Evolutionary conservation across 2,797 vertebrate species (phyloP).

Genomic region (Microctenopoma lineatum): DNA sequence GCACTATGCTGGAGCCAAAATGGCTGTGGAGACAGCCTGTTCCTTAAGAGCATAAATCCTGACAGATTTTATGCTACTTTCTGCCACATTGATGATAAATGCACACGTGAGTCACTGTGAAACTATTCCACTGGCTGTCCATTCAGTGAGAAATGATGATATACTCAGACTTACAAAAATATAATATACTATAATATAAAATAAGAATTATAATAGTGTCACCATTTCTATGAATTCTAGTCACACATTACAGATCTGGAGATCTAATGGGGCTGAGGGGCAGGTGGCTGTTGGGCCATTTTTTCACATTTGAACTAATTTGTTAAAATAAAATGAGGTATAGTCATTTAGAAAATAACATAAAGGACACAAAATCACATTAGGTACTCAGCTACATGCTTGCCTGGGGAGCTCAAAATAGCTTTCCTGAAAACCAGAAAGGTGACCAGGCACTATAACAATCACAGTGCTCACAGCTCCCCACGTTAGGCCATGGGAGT

Average conservation of each 20-base stretch:
- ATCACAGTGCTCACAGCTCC: constrained; percentile 35
- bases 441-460: constrained; percentile 29
- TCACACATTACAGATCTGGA: constrained; percentile 6
- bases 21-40: constrained; percentile 43
- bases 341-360: not conserved
- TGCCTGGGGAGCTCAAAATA: constrained; percentile 9
- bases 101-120: constrained; percentile 40
- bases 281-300: constrained; percentile 1
- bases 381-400: constrained; percentile 18
- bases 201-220: no score
- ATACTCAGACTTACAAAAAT: constrained; percentile 33
- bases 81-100: constrained; percentile 46
- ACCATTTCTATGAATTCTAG: constrained; percentile 17
- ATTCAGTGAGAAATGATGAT: constrained; percentile 29
- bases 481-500: constrained; percentile 22
- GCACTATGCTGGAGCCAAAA: constrained; percentile 56
- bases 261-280: not conserved
- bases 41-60: constrained; percentile 53
- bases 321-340: not conserved
- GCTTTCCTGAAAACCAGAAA: constrained; percentile 27
- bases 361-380: not conserved
- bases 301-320: not conserved
- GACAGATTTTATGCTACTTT: constrained; percentile 55
- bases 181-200: not conserved
- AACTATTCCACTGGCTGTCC: constrained; percentile 22